Evolutionary conservation across 1,140 invertebrate genomes (phyloP), one percentile per base, ranked within the genome.

Genomic region (Drosophila rhopaloa): DNA sequence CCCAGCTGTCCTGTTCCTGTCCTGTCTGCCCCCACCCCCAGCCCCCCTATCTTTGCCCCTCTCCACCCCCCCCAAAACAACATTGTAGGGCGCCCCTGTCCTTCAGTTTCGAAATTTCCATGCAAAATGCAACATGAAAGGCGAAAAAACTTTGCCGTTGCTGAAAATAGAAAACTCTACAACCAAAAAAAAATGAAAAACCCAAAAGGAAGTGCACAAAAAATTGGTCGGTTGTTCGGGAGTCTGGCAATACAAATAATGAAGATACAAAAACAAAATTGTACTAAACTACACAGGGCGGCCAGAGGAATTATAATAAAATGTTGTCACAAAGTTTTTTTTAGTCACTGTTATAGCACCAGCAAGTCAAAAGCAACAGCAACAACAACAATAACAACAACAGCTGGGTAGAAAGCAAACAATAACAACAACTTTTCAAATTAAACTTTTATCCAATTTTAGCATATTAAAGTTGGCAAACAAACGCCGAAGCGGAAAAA

Each of bases 371-470:
- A 37, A 53, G 29, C 48, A 56, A 53, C 27, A 71, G n/a, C 10
- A 57, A 48, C 16, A 47, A 43, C 37, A 65, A 46, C 16, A 47
- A 43, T 27, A 65, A 46, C 46, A 51, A 51, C 35, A 55, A 27
- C 61, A 63, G 57, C 48, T 71, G 46, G 47, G 32, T 16, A 55
- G 32, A 54, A 68, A 48, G 40, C 79, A 72, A 88, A 86, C 84
- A 88, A 88, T 81, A 89, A 84, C 72, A 89, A 89, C 73, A 88
- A 88, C 84, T 88, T 88, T 88, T 88, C 84, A 88, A 84, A 88
- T 88, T 88, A 88, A 88, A 88, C 84, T 88, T 72, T 88, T 88
- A 81, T 84, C 72, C 84, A 74, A 88, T 84, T 88, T 89, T 67
- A 74, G 84, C 58, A 89, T 81, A 84, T 89, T 88, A 84, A 88